phyloP scores from a whole-genome alignment of 1,140 invertebrate species.

The Drosophila ironensis region DNA sequence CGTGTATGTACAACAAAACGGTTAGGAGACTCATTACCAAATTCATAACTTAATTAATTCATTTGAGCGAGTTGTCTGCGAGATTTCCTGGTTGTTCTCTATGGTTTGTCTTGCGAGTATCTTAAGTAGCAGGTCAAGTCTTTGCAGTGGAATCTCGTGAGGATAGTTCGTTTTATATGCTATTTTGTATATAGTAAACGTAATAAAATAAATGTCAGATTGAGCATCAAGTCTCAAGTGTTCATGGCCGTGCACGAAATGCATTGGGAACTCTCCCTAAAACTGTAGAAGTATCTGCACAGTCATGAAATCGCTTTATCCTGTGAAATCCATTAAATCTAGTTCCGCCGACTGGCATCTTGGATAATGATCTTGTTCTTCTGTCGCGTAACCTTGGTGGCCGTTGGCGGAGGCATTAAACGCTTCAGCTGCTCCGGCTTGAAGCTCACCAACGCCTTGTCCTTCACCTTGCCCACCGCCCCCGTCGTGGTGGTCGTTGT shows the following conservation, averaged over 20 bases:
- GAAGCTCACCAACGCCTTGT: conserved; percentile 78
- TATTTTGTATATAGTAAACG: conserved; percentile 13
- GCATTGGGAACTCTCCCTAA: conserved; percentile 33
- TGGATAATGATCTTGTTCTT: conserved; percentile 90
- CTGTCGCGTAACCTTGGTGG: conserved; percentile 89
- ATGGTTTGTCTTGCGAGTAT: conserved; percentile 36
- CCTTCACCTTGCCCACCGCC: conserved; percentile 35
- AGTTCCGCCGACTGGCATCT: conserved; percentile 82
- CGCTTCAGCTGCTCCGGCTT: conserved; percentile 85
- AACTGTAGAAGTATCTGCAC: too few relatives aligned
- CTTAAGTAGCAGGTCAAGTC: conserved; percentile 47
- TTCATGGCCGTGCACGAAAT: conserved; percentile 49
- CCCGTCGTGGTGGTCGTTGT: conserved; percentile 47
- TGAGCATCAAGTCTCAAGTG: conserved; percentile 26
- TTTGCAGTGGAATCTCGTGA: conserved; percentile 16
- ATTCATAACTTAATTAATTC: neutral
- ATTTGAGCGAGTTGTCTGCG: conserved; percentile 7
- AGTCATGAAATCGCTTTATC: conserved; percentile 47
- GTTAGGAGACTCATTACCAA: conserved; percentile 1
- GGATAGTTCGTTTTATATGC: conserved; percentile 24
- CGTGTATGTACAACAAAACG: conserved; percentile 29
- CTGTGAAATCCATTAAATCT: too few relatives aligned
- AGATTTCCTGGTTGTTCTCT: neutral
- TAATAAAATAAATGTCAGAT: conserved; percentile 53
- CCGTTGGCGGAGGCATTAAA: conserved; percentile 84